Base-by-base conservation (phyloP, 1,140 invertebrate species). In the Magallana gigas region DNA sequence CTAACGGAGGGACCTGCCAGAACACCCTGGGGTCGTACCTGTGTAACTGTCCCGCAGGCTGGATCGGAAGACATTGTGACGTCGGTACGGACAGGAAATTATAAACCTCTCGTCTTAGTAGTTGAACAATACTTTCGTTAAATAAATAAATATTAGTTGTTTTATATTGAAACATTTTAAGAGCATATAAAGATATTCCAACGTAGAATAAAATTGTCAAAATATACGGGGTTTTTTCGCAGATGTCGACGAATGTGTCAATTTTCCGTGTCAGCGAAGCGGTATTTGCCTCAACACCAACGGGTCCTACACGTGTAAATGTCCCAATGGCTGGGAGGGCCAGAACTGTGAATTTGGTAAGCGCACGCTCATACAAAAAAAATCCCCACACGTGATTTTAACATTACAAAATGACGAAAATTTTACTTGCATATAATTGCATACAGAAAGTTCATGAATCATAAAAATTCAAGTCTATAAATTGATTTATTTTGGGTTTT, bases 31-130 rank as follows among this genome's bases (percentile, higher is more conserved):
- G 90, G 11, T 88, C 88, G 4, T 92, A 87, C 84, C 23, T 86
- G 5, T 94, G 93, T 64, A 36, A 62, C 29, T 94, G 94, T 90
- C 85, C 58, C 4, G 62, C 81, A 16, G 91, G 90, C 8, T 91
- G 91, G 81, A 89, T 91, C 83, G 94, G 94, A 0, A 82, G 62
- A 9, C 85, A 90, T n/a, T 95, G 94, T 88, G 94, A 95, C 60
- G 90, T 91, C 82, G 81, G 81, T 83, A 29, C 0, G 81, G 12
- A 64, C 7, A 2, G 36, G 36, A 48, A 48, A 23, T 23, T 23
- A 23, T 23, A 23, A 23, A 23, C 23, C 23, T 23, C 23, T 23
- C 23, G 23, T 23, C 23, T 23, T 23, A 23, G 23, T 23, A 23
- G 23, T 48, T 48, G 5, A 48, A 48, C 36, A 48, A 48, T 48